A percentile compares a stretch with the other conserved stretches of the same genome.
phyloP scores from a whole-genome alignment of 2,888 invertebrate genomes.

The Synanthedon andrenaeformis region DNA sequence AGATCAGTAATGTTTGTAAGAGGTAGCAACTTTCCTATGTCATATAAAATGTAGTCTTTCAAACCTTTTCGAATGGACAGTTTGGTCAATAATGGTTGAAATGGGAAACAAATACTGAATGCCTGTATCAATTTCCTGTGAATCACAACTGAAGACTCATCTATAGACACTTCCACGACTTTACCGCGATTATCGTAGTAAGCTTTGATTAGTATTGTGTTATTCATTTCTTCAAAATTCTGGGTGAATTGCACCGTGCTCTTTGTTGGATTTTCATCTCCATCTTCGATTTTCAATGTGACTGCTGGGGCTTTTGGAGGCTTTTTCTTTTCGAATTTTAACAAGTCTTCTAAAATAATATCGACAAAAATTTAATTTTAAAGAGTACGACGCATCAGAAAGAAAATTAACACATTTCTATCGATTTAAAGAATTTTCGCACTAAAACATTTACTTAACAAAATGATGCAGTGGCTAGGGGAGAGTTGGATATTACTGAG shows the following conservation, averaged over 20 bases:
- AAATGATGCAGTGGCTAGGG: too few species aligned
- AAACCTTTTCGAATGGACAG: slow-evolving; percentile 22
- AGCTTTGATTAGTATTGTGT: slow-evolving; percentile 15
- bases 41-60: slow-evolving; percentile 14
- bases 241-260: background rate
- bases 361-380: too few species aligned
- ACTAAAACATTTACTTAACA: too few species aligned
- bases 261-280: too few species aligned
- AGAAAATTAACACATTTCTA: too few species aligned
- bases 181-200: slow-evolving; percentile 19
- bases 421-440: too few species aligned
- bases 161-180: slow-evolving; percentile 27
- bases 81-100: slow-evolving; percentile 23
- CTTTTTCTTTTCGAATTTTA: too few species aligned
- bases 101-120: slow-evolving; percentile 26
- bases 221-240: background rate
- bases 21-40: slow-evolving; percentile 27
- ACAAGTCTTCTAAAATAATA: too few species aligned
- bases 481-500: too few species aligned
- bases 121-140: slow-evolving; percentile 24
- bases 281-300: too few species aligned
- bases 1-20: slow-evolving; percentile 36
- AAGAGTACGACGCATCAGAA: too few species aligned
- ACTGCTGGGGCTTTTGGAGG: too few species aligned
- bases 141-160: slow-evolving; percentile 11